Percentiles rank a stretch among this genome's conserved stretches.
phyloP scores from a whole-genome alignment of 2,888 invertebrate genomes.

The Caenorhabditis wallacei region DNA sequence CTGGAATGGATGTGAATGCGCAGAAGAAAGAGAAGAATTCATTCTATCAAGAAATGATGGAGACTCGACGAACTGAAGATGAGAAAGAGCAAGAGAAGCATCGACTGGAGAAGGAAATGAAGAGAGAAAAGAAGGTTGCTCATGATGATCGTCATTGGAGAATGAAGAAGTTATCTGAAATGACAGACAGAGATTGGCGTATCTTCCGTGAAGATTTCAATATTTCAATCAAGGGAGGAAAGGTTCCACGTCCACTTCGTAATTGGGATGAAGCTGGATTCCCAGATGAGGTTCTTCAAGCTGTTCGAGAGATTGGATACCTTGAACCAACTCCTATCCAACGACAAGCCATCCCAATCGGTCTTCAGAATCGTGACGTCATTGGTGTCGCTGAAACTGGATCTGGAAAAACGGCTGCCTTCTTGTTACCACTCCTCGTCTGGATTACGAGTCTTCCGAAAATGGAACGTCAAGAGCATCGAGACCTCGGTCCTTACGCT shows the following conservation, averaged over 20 bases:
- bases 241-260: conserved; percentile 95
- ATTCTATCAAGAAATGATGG: conserved; percentile 96
- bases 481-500: conserved; percentile 92
- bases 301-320: conserved; percentile 88
- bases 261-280: conserved; percentile 96
- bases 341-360: conserved; percentile 98
- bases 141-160: conserved; percentile 99
- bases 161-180: conserved; percentile 92
- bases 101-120: conserved; percentile 72
- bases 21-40: conserved; percentile 90
- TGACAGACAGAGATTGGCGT: conserved; percentile 99
- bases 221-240: conserved; percentile 94
- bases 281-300: conserved; percentile 92
- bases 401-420: conserved; percentile 98
- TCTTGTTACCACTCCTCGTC: conserved; percentile 93
- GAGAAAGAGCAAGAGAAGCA: conserved; percentile 96
- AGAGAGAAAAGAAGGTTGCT: conserved; percentile 93
- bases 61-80: conserved; percentile 94
- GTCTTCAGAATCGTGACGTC: conserved; percentile 89
- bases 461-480: conserved; percentile 87
- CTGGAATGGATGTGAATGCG: conserved; percentile 95
- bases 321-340: conserved; percentile 98
- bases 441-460: conserved; percentile 99
- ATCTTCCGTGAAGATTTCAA: conserved; percentile 99
- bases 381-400: conserved; percentile 99